These are phyloP conservation scores for Seira sanloemensis DNA, from an alignment of 2,888 invertebrate species.

Conservation along the genomic window DNA sequence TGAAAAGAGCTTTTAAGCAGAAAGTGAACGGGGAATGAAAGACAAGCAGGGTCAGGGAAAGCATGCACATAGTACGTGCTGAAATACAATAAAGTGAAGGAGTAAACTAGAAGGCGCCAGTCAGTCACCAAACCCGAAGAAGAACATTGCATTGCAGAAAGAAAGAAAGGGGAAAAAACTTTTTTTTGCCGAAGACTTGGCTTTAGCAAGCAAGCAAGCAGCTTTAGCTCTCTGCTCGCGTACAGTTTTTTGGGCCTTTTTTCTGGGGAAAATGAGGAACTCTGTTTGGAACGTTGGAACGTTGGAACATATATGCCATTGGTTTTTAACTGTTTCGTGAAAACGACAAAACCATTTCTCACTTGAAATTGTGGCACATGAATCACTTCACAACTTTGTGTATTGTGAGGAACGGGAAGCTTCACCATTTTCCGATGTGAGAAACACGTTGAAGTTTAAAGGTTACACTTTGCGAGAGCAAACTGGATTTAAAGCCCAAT, in stretches of 20 bases:
- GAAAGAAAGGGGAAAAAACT: background rate
- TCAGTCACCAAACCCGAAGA: conserved; percentile 49
- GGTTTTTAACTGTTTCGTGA: background rate
- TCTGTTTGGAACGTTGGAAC: background rate
- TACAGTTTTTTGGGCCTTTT: background rate
- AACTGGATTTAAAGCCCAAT: too few species aligned
- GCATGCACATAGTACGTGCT: conserved; percentile 10
- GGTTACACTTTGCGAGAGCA: too few species aligned
- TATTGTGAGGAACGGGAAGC: too few species aligned
- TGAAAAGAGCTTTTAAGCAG: conserved; percentile 27
- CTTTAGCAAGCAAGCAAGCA: too few species aligned
- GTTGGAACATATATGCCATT: background rate
- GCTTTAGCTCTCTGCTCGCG: background rate
- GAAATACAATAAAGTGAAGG: conserved; percentile 46
- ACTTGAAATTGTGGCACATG: too few species aligned
- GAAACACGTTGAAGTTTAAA: background rate
- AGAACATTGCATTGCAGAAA: conserved; percentile 12
- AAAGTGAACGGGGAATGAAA: conserved; percentile 11
- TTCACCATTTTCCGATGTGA: conserved; percentile 6
- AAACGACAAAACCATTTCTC: background rate
- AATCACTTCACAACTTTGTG: too few species aligned
- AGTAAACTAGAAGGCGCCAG: conserved; percentile 58
- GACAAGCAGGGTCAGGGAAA: conserved; percentile 17
- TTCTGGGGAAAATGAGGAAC: too few species aligned
- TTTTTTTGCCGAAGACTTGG: background rate